These are phyloP conservation scores for Diadema setosum DNA, from an alignment of 35 echinoderm and acorn worm species.

Conservation along the genomic window DNA sequence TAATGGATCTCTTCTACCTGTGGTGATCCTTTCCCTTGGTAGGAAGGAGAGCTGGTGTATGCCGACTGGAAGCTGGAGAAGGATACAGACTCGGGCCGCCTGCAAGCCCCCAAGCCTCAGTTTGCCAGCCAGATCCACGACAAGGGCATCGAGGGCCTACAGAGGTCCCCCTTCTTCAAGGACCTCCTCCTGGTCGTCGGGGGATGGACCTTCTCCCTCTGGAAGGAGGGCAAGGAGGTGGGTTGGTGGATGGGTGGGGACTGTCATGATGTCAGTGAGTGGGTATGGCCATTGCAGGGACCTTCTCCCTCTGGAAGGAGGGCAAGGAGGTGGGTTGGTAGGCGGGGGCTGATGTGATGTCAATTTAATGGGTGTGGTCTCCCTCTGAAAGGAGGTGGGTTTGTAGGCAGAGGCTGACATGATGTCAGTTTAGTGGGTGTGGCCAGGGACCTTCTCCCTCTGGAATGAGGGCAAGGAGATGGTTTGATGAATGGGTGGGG, in stretches of 20 bases:
- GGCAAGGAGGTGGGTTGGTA: too few species aligned
- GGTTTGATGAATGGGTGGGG: too few species aligned
- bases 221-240: slow-evolving; percentile 96
- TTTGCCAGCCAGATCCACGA: slow-evolving; percentile 80
- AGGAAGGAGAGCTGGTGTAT: slow-evolving; percentile 96
- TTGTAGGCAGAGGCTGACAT: too few species aligned
- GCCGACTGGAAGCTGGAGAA: slow-evolving; percentile 96
- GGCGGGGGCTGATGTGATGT: too few species aligned
- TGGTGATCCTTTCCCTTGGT: not conserved
- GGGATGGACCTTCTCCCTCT: slow-evolving; percentile 95
- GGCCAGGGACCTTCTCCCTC: slow-evolving; percentile 92
- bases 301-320: too few species aligned
- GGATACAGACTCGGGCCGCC: slow-evolving; percentile 82
- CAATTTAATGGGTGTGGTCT: too few species aligned
- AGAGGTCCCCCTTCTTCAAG: slow-evolving; percentile 97
- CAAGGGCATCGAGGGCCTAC: slow-evolving; percentile 70
- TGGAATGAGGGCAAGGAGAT: slow-evolving; percentile 97
- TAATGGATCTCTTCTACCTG: not conserved
- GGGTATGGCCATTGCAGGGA: too few species aligned
- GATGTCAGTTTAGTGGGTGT: too few species aligned
- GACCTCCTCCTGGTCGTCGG: slow-evolving; percentile 84
- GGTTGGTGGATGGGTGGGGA: too few species aligned
- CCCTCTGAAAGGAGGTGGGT: too few species aligned
- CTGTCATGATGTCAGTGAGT: too few species aligned
- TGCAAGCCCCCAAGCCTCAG: slow-evolving; percentile 75